Evolutionary conservation across 1,140 invertebrate species (phyloP).

Genomic region (Chlorops oryzae): DNA sequence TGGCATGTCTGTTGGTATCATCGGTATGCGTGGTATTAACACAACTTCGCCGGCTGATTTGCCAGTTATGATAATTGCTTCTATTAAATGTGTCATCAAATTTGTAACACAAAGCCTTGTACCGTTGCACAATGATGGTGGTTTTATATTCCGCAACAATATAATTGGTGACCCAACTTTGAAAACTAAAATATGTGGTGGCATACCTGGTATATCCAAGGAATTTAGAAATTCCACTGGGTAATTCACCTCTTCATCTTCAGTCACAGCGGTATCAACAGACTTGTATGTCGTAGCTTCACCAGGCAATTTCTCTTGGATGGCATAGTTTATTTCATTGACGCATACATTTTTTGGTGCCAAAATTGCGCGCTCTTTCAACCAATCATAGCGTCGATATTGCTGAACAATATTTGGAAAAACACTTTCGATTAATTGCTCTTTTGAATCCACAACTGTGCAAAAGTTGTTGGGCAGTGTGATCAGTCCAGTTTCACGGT

Average conservation of each 20-base stretch:
- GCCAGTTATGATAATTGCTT: constrained; percentile 44
- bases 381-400: constrained; percentile 41
- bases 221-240: constrained; percentile 48
- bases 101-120: constrained; percentile 46
- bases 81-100: constrained; percentile 42
- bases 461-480: constrained; percentile 38
- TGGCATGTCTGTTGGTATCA: constrained; percentile 15
- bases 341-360: constrained; percentile 39
- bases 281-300: constrained; percentile 37
- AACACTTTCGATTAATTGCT: constrained; percentile 39
- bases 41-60: constrained; percentile 41
- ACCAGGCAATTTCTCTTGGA: constrained; percentile 34
- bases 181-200: constrained; percentile 42
- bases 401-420: constrained; percentile 43
- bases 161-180: constrained; percentile 48
- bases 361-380: constrained; percentile 35
- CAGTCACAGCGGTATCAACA: constrained; percentile 37
- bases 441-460: constrained; percentile 26
- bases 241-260: constrained; percentile 43
- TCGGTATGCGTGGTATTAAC: constrained; percentile 43
- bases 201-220: constrained; percentile 43
- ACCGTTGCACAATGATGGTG: constrained; percentile 48
- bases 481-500: constrained; percentile 37
- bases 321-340: constrained; percentile 33
- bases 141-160: constrained; percentile 44